Conservation (phyloP, 1,140 invertebrate genomes). For the Neelides sp. region DNA sequence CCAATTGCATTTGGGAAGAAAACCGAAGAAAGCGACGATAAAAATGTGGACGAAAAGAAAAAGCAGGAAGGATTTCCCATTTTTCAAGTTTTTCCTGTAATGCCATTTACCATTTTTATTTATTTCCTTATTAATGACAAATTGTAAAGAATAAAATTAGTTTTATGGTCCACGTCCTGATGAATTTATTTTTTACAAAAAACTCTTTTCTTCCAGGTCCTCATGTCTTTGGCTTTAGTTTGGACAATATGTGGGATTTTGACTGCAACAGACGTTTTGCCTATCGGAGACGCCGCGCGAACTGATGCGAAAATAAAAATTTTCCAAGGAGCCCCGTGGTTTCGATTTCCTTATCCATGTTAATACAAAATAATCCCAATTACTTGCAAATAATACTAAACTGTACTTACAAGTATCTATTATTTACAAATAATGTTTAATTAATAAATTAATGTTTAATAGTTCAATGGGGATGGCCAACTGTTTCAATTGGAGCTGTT, state of each 20-base stretch:
- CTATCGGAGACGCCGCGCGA: conserved; percentile 53
- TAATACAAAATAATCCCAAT: conserved; percentile 21
- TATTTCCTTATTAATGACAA: conserved; percentile 13
- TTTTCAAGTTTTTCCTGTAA: conserved; percentile 73
- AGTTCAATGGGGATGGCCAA: conserved; percentile 77
- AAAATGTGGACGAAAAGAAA: no score
- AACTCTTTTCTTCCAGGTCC: conserved; percentile 45
- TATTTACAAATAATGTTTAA: background rate
- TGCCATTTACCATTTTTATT: conserved; percentile 32
- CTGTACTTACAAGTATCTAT: background rate
- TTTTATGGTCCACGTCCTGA: conserved; percentile 9
- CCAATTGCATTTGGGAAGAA: conserved; percentile 50
- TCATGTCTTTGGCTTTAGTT: conserved; percentile 64
- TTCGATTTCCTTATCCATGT: conserved; percentile 75
- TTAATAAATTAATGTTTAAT: background rate
- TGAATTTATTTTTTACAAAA: conserved; percentile 2
- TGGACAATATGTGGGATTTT: conserved; percentile 64
- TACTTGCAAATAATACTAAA: background rate
- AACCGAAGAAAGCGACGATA: conserved; percentile 43
- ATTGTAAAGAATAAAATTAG: background rate
- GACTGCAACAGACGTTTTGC: conserved; percentile 52
- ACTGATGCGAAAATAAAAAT: conserved; percentile 64
- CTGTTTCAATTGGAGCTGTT: conserved; percentile 57
- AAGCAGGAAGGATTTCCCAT: conserved; percentile 48
- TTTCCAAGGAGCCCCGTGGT: conserved; percentile 61